Evolutionary conservation across 2,113 vertebrate species (phyloP), one percentile per base, ranked within the genome.

Genomic region (Serinus canaria): DNA sequence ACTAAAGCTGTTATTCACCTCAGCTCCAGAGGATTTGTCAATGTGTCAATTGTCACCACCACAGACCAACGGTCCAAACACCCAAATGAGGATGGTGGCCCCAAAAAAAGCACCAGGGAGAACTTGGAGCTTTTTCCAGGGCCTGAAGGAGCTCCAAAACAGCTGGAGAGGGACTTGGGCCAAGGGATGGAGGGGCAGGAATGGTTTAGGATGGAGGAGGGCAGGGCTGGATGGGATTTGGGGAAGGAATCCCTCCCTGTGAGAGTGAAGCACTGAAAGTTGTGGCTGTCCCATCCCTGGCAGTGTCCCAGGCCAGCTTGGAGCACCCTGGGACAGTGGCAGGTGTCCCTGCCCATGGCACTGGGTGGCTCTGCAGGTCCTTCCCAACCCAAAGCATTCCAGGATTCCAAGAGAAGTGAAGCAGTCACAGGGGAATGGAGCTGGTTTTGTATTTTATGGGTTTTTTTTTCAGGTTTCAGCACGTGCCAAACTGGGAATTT

Each of bases 121-220:
- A 39, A 7, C 7, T 47, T 0, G 5, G 23, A 67, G 33, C 6
- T 6, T 43, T 25, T 44, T 6, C 5, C 9, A 9, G 35, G 1
- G 9, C 31, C 22, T 35, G 11, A 58, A 58, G 31, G 67, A 30
- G 49, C 43, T 56, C 50, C 59, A 73, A 5, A 39, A 13, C 2
- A 25, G 12, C 30, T 56, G 58, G 35, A 15, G 41, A 56, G n/a
- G 12, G n/a, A 39, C 11, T 44, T 3, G 13, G 33, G 33, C 7
- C 3, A 21, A 23, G 13, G 11, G 6, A 7, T 24, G 68, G 77
- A 81, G 33, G 25, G 31, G 41, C 37, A 50, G 52, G 21, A 21
- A 35, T 22, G 44, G 25, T 20, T 58, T 7, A 3, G 24, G 17
- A 7, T 43, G 41, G 30, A 21, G 37, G 20, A 52, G 14, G 46